phyloP scores from a whole-genome alignment of 2,113 vertebrate species.

The Mugil cephalus region DNA sequence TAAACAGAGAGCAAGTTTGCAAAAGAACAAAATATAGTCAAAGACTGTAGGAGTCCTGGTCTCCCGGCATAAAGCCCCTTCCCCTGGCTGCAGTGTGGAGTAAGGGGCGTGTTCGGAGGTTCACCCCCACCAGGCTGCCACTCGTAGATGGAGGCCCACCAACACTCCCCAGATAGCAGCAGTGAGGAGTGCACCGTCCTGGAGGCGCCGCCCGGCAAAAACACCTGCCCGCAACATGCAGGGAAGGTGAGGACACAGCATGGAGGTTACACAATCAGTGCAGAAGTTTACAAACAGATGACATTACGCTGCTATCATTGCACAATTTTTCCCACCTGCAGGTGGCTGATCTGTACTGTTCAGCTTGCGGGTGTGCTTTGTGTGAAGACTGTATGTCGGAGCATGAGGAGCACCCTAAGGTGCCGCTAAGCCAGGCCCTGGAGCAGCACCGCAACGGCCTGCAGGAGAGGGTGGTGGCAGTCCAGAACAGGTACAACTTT shows the following conservation, averaged over 20 bases:
- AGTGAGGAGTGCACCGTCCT: slow-evolving; percentile 83
- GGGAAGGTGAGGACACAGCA: slow-evolving; percentile 63
- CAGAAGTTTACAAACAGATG: not conserved
- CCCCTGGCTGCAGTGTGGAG: slow-evolving; percentile 49
- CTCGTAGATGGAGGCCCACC: slow-evolving; percentile 75
- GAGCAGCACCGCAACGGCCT: slow-evolving; percentile 90
- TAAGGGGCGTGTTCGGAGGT: slow-evolving; percentile 60
- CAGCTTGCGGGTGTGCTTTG: slow-evolving; percentile 90
- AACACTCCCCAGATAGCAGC: slow-evolving; percentile 81
- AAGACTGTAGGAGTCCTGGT: not conserved
- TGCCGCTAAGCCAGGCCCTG: slow-evolving; percentile 88
- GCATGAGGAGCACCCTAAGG: slow-evolving; percentile 89
- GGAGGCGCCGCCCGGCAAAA: slow-evolving; percentile 75
- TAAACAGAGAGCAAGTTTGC: slow-evolving; percentile 1
- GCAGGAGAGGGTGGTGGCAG: slow-evolving; percentile 88
- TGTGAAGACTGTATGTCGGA: slow-evolving; percentile 92
- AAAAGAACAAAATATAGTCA: too few relatives aligned
- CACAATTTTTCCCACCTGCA: slow-evolving; percentile 52
- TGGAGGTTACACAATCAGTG: not conserved
- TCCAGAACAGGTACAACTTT: slow-evolving; percentile 88
- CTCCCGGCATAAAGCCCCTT: not conserved
- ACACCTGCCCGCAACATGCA: slow-evolving; percentile 69
- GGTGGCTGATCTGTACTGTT: slow-evolving; percentile 94
- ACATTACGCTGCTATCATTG: not conserved
- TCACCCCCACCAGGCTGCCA: slow-evolving; percentile 44